phyloP scores from a whole-genome alignment of 2,113 vertebrate species.

The Macaca mulatta region DNA sequence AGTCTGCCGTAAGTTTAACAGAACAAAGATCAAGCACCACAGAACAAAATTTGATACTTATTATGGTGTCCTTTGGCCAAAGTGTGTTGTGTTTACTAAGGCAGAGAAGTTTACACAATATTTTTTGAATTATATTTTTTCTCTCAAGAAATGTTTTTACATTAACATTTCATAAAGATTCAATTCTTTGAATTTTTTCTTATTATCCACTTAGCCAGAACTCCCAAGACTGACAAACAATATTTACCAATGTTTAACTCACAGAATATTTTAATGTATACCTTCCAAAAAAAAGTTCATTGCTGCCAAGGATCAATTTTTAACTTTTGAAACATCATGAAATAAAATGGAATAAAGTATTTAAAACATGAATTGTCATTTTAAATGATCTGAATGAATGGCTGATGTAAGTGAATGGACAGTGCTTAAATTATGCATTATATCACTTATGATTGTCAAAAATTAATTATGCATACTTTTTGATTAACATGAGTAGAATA shows the following conservation, averaged over 20 bases:
- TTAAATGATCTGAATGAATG: neutral
- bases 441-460: neutral
- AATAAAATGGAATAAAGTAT: neutral
- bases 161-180: conserved; percentile 1
- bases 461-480: neutral
- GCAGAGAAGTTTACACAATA: neutral
- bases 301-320: neutral
- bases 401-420: neutral
- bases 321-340: neutral
- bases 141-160: neutral
- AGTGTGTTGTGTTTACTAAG: neutral
- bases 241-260: neutral
- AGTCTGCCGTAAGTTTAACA: neutral
- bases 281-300: neutral
- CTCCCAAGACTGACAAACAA: neutral
- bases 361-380: neutral
- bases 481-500: neutral
- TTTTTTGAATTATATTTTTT: conserved; percentile 5
- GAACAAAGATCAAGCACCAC: neutral
- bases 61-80: neutral
- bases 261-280: neutral
- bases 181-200: neutral
- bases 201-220: neutral
- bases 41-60: conserved; percentile 2
- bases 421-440: neutral